A percentile compares a stretch with the other conserved stretches of the same genome.
phyloP scores from a whole-genome alignment of 2,113 vertebrate genomes.

The Neofelis nebulosa region DNA sequence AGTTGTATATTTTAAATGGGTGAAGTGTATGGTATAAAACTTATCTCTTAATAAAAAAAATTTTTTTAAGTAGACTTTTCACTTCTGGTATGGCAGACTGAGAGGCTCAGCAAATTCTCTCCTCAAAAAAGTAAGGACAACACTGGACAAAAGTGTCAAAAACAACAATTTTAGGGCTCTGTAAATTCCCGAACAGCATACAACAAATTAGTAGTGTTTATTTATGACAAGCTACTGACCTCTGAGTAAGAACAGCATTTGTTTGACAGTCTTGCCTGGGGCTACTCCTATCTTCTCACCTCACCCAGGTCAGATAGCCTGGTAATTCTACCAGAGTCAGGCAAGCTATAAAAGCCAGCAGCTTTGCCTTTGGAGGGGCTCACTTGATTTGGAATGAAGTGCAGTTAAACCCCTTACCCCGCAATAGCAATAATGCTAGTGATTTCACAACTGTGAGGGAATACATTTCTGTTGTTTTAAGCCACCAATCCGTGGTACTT shows the following conservation, averaged over 20 bases:
- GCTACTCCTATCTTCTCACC: not conserved
- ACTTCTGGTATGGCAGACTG: not conserved
- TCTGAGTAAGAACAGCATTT: not conserved
- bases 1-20: not conserved
- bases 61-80: not conserved
- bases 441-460: not conserved
- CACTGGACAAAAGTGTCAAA: not conserved
- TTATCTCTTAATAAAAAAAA: not conserved
- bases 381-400: not conserved
- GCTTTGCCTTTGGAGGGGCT: not conserved
- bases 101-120: not conserved
- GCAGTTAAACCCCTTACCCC: not conserved
- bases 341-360: not conserved
- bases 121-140: not conserved
- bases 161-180: not conserved
- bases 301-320: not conserved
- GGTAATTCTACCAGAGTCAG: not conserved
- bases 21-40: not conserved
- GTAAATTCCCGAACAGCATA: not conserved
- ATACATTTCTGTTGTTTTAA: not conserved
- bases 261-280: not conserved
- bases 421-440: no score
- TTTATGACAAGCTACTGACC: not conserved
- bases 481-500: not conserved
- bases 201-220: not conserved